These are phyloP conservation scores for Carassius gibelio DNA, from an alignment of 2,113 vertebrate species.

Conservation along the genomic window DNA sequence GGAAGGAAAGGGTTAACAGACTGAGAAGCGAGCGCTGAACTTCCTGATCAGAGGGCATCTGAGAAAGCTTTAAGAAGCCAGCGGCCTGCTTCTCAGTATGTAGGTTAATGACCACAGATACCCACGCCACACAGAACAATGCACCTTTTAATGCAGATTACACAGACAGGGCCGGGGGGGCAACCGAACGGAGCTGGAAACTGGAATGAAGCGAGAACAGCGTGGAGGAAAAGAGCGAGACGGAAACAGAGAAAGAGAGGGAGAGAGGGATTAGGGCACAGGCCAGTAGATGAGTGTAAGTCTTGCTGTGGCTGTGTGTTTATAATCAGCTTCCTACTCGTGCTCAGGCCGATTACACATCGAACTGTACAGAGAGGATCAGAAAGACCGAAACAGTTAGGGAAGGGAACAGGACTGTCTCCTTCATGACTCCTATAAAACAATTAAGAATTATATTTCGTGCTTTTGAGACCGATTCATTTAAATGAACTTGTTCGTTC, in stretches of 20 bases:
- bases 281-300: slow-evolving; percentile 64
- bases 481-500: too few relatives aligned
- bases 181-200: slow-evolving; percentile 1
- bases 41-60: slow-evolving; percentile 52
- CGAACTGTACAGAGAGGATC: slow-evolving; percentile 4
- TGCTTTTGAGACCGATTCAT: too few relatives aligned
- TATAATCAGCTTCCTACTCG: slow-evolving; percentile 30
- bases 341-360: slow-evolving; percentile 21
- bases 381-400: not conserved
- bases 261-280: slow-evolving; percentile 64
- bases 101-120: slow-evolving; percentile 76
- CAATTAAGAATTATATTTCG: too few relatives aligned
- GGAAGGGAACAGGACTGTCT: too few relatives aligned
- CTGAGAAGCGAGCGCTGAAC: slow-evolving; percentile 50
- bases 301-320: slow-evolving; percentile 35
- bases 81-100: slow-evolving; percentile 63
- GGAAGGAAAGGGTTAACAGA: slow-evolving; percentile 61
- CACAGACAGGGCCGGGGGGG: slow-evolving; percentile 51
- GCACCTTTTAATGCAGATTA: slow-evolving; percentile 70
- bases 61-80: slow-evolving; percentile 64
- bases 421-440: too few relatives aligned
- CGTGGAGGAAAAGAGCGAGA: not conserved
- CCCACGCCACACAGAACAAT: slow-evolving; percentile 71
- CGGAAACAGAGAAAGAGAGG: not conserved
- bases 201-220: not conserved